Evolutionary conservation across 2,113 vertebrate genomes (phyloP).

Genomic region (Bucco capensis): DNA sequence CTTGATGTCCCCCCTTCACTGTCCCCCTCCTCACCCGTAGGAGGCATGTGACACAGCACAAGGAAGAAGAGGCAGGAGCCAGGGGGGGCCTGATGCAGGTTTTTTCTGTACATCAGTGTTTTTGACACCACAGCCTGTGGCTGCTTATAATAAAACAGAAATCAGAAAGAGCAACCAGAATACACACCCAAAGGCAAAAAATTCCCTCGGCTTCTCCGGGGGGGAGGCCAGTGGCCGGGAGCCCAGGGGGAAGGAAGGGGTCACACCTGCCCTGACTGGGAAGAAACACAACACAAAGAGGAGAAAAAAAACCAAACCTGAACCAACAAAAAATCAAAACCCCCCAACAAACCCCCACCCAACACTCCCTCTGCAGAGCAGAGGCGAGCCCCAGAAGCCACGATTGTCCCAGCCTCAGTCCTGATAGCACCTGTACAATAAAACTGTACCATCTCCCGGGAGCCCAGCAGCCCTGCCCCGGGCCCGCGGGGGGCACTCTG

Average conservation of each 20-base stretch:
- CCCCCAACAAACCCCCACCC: slow-evolving; percentile 33
- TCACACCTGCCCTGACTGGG: slow-evolving; percentile 52
- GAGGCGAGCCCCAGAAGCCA: slow-evolving; percentile 55
- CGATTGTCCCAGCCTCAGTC: slow-evolving; percentile 74
- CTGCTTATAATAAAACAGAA: slow-evolving; percentile 76
- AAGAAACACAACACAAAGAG: slow-evolving; percentile 77
- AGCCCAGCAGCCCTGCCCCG: not conserved
- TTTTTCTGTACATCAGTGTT: slow-evolving; percentile 81
- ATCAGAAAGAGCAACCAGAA: slow-evolving; percentile 73
- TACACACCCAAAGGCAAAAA: slow-evolving; percentile 73
- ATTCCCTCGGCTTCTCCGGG: slow-evolving; percentile 21
- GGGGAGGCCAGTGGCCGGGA: slow-evolving; percentile 5
- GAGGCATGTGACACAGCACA: not conserved
- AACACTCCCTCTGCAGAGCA: slow-evolving; percentile 19
- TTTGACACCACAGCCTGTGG: slow-evolving; percentile 78
- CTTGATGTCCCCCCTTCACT: too few species aligned
- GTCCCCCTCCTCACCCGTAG: too few species aligned
- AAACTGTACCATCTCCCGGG: slow-evolving; percentile 87
- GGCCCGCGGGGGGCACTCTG: not conserved
- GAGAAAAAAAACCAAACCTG: slow-evolving; percentile 54
- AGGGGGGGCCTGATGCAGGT: slow-evolving; percentile 71
- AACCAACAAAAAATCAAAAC: not conserved
- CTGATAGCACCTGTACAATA: slow-evolving; percentile 99
- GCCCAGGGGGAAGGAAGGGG: slow-evolving; percentile 50
- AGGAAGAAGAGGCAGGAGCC: slow-evolving; percentile 61